Evolutionary conservation across 2,888 invertebrate genomes (phyloP), one percentile per base, ranked within the genome.

Genomic region (Cephus rjabovi): DNA sequence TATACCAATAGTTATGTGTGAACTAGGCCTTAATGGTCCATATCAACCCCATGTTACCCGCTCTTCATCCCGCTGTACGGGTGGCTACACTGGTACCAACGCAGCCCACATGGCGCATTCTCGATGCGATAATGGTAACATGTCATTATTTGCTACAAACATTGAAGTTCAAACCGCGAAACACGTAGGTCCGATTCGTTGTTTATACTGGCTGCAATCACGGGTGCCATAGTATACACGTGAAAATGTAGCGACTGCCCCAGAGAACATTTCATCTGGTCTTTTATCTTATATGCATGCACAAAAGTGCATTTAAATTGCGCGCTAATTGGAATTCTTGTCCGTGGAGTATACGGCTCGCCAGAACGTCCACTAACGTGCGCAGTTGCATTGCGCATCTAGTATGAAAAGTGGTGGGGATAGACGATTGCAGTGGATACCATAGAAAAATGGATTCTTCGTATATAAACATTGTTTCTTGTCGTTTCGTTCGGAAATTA

Each of bases 71-170:
- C 3, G 35, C 12, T 35, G 12, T 11, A 35, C 23, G 40, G 40
- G 15, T 56, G 40, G 40, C 9, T 9, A 56, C 40, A 6, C 40
- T 56, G 23, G 9, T 56, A 56, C 40, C 23, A 23, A 6, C 9
- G 40, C 40, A 6, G 23, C 40, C 40, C 40, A 23, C 40, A 56
- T 23, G 40, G 40, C 9, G 40, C 40, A 56, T 56, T 56, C 23
- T 9, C 40, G 23, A 56, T 56, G 23, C 12, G 71, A 33, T 71
- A 30, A 71, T 71, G 71, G 71, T 33, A 33, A 71, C 12, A 11
- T 31, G 71, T 71, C 71, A 33, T 71, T 71, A 71, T 71, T 71
- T 71, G 34, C 31, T 31, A 15, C 34, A 71, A 71, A 71, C 71
- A 71, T 71, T 71, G 71, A 33, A 71, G 40, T 56, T 56, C 40